These are phyloP conservation scores for Drosophila sproati DNA, from an alignment of 1,140 invertebrate genomes.

Conservation along the genomic window DNA sequence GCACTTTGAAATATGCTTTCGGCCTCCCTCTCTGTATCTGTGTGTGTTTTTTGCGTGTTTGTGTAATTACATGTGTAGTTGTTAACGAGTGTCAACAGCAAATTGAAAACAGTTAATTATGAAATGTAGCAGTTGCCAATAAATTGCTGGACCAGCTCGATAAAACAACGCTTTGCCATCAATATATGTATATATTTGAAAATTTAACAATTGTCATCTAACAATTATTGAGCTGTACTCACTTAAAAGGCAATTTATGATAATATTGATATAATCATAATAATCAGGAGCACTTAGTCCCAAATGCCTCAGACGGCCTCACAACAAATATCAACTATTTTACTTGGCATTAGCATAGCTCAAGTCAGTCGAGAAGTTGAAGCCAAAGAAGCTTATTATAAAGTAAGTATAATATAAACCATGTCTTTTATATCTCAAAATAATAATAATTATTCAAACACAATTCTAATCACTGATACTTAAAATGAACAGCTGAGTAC, in stretches of 20 bases:
- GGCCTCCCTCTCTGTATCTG: neutral
- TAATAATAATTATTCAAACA: neutral
- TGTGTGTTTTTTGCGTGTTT: constrained; percentile 7
- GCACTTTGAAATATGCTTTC: constrained; percentile 38
- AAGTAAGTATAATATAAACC: too few species aligned
- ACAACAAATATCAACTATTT: neutral
- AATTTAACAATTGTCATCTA: neutral
- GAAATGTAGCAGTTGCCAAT: constrained; percentile 21
- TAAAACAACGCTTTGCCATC: neutral
- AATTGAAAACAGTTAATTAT: constrained; percentile 55
- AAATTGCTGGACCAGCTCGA: neutral
- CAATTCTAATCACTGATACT: neutral
- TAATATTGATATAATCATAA: neutral
- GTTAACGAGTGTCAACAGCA: constrained; percentile 45
- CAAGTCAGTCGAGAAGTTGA: too few species aligned
- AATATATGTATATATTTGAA: constrained; percentile 6
- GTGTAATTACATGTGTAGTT: constrained; percentile 39
- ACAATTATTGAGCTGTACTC: constrained; percentile 2
- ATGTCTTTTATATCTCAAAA: too few species aligned
- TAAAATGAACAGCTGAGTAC: neutral
- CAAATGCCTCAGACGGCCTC: too few species aligned
- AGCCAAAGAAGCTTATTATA: neutral
- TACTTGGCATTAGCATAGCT: neutral
- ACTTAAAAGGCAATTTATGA: neutral
- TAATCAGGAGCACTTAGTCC: neutral